phyloP scores from a whole-genome alignment of 2,888 invertebrate genomes.

The Lydus trimaculatus region DNA sequence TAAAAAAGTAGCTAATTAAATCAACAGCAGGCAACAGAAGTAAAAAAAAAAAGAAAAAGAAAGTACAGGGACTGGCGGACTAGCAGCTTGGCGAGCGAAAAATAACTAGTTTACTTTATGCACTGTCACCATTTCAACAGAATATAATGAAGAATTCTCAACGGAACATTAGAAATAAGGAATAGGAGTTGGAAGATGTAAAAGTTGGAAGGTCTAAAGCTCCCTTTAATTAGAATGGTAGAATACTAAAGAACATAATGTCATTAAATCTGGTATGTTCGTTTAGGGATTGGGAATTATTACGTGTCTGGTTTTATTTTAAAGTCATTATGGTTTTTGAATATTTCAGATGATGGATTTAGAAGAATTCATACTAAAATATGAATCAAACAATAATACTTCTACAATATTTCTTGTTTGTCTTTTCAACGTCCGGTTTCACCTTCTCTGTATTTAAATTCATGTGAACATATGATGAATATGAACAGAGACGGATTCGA shows the following conservation, averaged over 20 bases:
- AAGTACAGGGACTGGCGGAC: neutral
- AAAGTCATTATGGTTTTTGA: conserved; percentile 2
- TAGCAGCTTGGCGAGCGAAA: conserved; percentile 33
- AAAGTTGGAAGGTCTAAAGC: conserved; percentile 22
- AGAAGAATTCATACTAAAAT: too few relatives aligned
- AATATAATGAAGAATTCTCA: conserved; percentile 38
- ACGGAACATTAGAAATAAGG: conserved; percentile 32
- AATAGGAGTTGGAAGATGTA: neutral
- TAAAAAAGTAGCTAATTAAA: conserved; percentile 37
- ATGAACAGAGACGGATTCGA: neutral
- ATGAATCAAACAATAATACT: neutral
- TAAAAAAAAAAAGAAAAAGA: neutral
- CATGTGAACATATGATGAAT: too few relatives aligned
- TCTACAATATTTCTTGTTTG: neutral
- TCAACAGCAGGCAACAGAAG: conserved; percentile 28
- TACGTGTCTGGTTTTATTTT: conserved; percentile 6
- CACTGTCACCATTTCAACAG: conserved; percentile 35
- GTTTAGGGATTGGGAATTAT: conserved; percentile 5
- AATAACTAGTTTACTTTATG: conserved; percentile 41
- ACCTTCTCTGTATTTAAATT: too few relatives aligned
- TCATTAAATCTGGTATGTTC: neutral
- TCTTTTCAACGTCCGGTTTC: neutral
- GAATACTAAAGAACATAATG: conserved; percentile 11
- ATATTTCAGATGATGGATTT: neutral
- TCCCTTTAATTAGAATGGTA: conserved; percentile 35